Base-by-base conservation (phyloP, 1,140 invertebrate species). In the Drosophila albomicans region DNA sequence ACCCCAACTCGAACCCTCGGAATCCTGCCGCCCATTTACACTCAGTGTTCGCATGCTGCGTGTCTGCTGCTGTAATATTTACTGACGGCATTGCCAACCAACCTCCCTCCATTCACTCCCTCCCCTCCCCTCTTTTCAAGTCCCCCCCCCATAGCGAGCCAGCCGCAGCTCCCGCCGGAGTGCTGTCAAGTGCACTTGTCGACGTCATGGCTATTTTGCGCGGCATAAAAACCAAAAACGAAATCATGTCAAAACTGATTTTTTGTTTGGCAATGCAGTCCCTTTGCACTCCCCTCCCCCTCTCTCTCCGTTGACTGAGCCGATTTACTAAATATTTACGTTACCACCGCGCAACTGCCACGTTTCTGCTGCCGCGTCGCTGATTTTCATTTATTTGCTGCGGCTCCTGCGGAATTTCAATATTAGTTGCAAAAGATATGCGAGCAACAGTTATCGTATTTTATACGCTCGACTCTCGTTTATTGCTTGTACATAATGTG, bases 161-260 rank as follows among this genome's bases (percentile, higher is more conserved):
- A 32, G 48, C 62, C 62, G 48, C 63, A 45, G 54, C 54, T 69
- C 73, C 54, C 63, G 58, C 58, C 45, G 80, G 73, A 88, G 84
- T 78, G 77, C 84, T 87, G 84, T 87, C 84, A 87, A 87, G 84
- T 80, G 85, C 84, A 87, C 84, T 87, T 87, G 80, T 88, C 85
- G 84, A 81, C 84, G 84, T 88, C 84, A 87, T 88, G 84, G 84
- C 84, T 87, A 87, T 87, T 87, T 87, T 87, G 76, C 69, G 61
- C 63, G 62, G 69, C 73, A 87, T 49, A 86, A 86, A 65, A 70
- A 73, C 74, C 69, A 70, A 77, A 76, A 79, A 79, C 74, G 68
- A 79, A 79, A 79, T 77, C 77, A 79, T 79, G 77, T 79, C 77
- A 79, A 79, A 79, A 79, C 58, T 72, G 77, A 79, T 79, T 79